These are phyloP conservation scores for Brachypterus glaber DNA, from an alignment of 2,888 invertebrate genomes.

Conservation along the genomic window DNA sequence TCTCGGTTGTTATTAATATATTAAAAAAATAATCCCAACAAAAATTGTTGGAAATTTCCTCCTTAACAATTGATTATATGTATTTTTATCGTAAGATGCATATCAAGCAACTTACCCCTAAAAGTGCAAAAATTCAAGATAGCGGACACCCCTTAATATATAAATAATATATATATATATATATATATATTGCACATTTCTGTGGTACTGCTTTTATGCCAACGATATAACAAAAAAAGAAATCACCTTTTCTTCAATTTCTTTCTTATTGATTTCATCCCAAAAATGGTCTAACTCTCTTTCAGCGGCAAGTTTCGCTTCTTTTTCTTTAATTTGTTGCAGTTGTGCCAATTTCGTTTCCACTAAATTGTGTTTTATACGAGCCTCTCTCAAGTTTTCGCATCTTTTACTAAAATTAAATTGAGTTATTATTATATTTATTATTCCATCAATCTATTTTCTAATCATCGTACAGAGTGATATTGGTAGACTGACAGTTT, in stretches of 20 bases:
- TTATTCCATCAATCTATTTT: too few species aligned
- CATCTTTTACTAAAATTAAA: slow-evolving; percentile 26
- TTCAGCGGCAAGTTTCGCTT: slow-evolving; percentile 44
- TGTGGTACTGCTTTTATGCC: neutral
- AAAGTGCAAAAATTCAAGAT: too few species aligned
- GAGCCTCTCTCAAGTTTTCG: slow-evolving; percentile 42
- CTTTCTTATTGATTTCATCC: slow-evolving; percentile 50
- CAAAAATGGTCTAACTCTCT: slow-evolving; percentile 52
- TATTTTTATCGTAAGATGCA: too few species aligned
- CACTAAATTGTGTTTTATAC: slow-evolving; percentile 41
- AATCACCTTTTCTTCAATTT: slow-evolving; percentile 42
- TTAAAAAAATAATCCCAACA: too few species aligned
- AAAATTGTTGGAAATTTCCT: too few species aligned
- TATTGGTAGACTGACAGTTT: too few species aligned
- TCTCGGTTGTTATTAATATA: too few species aligned
- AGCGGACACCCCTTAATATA: too few species aligned
- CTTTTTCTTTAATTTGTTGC: slow-evolving; percentile 53
- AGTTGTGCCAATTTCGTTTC: slow-evolving; percentile 48
- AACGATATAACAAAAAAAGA: slow-evolving; percentile 1
- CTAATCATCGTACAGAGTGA: too few species aligned
- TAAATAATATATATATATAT: neutral
- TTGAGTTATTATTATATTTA: neutral
- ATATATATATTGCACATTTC: too few species aligned
- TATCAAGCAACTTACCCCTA: too few species aligned
- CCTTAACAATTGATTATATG: too few species aligned